Percentiles rank a stretch among this genome's conserved stretches.
phyloP scores from a whole-genome alignment of 1,140 invertebrate genomes.

The Drosophila nebulosa region DNA sequence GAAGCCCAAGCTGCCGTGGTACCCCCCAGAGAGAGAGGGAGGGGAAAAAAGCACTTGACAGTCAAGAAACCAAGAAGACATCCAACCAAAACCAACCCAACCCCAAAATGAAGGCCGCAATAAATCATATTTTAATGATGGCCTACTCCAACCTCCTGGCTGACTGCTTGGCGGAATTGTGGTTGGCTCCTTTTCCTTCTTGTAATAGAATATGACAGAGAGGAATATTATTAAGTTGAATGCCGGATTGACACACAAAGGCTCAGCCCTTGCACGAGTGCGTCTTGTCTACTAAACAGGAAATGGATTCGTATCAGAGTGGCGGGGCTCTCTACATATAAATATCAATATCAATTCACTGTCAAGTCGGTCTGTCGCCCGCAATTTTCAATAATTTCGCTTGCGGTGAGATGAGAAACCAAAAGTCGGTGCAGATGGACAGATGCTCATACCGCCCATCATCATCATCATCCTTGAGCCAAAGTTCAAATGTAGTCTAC shows the following conservation, averaged over 20 bases:
- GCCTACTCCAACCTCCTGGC: neutral
- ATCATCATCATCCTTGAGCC: too few species aligned
- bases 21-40: constrained; percentile 18
- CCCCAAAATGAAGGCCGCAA: constrained; percentile 27
- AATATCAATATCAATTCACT: constrained; percentile 47
- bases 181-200: constrained; percentile 37
- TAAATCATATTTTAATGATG: constrained; percentile 78
- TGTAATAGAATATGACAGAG: constrained; percentile 59
- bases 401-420: neutral
- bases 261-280: constrained; percentile 4
- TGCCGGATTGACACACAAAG: constrained; percentile 48
- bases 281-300: neutral
- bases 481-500: constrained; percentile 65
- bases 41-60: constrained; percentile 20
- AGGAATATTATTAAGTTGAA: constrained; percentile 48
- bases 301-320: neutral
- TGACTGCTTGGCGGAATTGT: constrained; percentile 43
- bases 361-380: constrained; percentile 3
- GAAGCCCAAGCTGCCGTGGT: constrained; percentile 1
- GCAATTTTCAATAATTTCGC: constrained; percentile 23
- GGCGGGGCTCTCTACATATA: neutral
- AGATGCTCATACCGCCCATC: neutral
- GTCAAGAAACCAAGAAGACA: constrained; percentile 38
- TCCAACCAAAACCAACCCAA: too few species aligned
- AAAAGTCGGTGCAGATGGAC: too few species aligned